These are phyloP conservation scores for Apistogramma diplotaenia DNA, from an alignment of 2,113 vertebrate genomes.

Conservation along the genomic window DNA sequence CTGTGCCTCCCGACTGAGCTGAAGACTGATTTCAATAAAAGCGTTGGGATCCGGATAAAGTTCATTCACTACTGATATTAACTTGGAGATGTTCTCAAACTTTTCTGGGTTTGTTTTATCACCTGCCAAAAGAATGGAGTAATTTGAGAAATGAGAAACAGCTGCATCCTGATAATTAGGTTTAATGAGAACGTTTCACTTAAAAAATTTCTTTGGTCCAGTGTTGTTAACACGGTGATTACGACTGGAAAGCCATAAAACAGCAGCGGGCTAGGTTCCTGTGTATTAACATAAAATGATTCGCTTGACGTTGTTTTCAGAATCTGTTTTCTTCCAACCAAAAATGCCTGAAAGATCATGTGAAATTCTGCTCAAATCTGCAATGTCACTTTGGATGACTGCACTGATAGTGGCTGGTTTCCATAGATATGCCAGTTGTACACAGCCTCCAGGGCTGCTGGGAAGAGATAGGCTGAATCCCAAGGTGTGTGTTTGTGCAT, in stretches of 20 bases:
- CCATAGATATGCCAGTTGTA: constrained; percentile 14
- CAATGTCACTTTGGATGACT: constrained; percentile 15
- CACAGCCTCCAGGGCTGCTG: constrained; percentile 28
- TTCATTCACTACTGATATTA: not conserved
- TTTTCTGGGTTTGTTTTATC: not conserved
- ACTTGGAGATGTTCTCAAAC: not conserved
- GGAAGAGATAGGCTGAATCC: constrained; percentile 30
- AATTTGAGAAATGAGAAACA: not conserved
- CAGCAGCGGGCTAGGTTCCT: not conserved
- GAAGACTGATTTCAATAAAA: not conserved
- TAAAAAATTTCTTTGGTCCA: not conserved
- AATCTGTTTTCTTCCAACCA: not conserved
- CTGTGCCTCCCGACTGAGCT: not conserved
- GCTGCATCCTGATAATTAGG: not conserved
- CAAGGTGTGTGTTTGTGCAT: not conserved
- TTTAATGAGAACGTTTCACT: not conserved
- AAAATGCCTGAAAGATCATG: not conserved
- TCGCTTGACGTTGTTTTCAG: not conserved
- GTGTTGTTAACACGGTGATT: not conserved
- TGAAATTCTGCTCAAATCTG: constrained; percentile 18
- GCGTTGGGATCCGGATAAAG: not conserved
- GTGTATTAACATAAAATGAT: not conserved
- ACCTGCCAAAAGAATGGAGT: not conserved
- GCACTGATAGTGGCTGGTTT: not conserved
- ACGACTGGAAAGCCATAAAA: not conserved